Conservation (phyloP, 2,888 invertebrate species). For the Falcaria lacertinaria region DNA sequence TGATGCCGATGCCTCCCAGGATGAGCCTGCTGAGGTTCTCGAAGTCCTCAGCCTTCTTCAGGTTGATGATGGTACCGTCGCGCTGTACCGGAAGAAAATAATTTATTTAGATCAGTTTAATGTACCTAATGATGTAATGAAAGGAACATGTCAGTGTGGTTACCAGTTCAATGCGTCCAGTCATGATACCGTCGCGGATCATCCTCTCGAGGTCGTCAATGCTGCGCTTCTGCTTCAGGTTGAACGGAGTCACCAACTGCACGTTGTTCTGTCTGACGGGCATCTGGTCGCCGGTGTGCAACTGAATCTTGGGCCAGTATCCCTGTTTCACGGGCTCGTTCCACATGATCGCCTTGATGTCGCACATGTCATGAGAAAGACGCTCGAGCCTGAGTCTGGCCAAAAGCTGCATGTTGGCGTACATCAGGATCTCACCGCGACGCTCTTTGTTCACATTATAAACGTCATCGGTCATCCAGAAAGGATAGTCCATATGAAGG, state of each 20-base stretch:
- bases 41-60: slow-evolving; percentile 83
- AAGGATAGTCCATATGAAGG: slow-evolving; percentile 83
- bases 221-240: slow-evolving; percentile 42
- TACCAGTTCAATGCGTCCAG: slow-evolving; percentile 58
- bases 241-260: slow-evolving; percentile 40
- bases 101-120: no score
- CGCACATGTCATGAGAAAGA: slow-evolving; percentile 67
- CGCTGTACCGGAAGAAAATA: no score
- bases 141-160: not conserved
- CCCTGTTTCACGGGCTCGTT: slow-evolving; percentile 62
- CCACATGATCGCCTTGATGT: slow-evolving; percentile 69
- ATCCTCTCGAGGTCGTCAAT: slow-evolving; percentile 71
- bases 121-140: slow-evolving; percentile 5
- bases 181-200: slow-evolving; percentile 70
- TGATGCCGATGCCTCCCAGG: slow-evolving; percentile 79
- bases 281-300: slow-evolving; percentile 79
- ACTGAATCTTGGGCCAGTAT: slow-evolving; percentile 80
- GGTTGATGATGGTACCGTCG: slow-evolving; percentile 79
- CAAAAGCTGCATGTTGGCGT: slow-evolving; percentile 81
- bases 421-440: slow-evolving; percentile 80
- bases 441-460: slow-evolving; percentile 67
- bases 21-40: slow-evolving; percentile 83
- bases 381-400: slow-evolving; percentile 80
- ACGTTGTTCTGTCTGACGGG: slow-evolving; percentile 74
- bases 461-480: slow-evolving; percentile 82